Conservation (phyloP, 2,888 invertebrate genomes). For the Tholera decimalis region DNA sequence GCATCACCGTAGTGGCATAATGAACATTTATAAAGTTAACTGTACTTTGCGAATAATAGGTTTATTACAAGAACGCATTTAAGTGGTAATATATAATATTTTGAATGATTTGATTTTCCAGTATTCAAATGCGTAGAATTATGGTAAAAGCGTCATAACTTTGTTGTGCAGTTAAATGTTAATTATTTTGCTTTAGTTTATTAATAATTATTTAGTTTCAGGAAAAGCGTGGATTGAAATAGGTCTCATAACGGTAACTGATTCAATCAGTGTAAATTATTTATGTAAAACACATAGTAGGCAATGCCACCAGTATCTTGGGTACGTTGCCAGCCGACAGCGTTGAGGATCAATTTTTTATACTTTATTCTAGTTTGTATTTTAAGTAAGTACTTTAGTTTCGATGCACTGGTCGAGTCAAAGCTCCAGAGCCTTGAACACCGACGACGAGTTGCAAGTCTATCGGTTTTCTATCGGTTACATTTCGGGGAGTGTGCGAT, state of each 20-base stretch:
- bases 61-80: not conserved
- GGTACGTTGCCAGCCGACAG: no score
- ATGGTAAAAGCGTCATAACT: conserved; percentile 17
- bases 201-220: not conserved
- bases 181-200: conserved; percentile 1
- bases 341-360: no score
- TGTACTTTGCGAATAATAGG: not conserved
- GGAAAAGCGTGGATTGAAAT: conserved; percentile 3
- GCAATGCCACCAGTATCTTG: no score
- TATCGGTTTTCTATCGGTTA: no score
- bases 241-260: not conserved
- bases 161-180: conserved; percentile 20
- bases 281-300: no score
- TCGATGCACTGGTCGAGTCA: no score
- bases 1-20: not conserved
- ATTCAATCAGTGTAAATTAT: not conserved
- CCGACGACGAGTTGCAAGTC: no score
- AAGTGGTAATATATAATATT: not conserved
- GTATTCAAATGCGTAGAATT: conserved; percentile 4
- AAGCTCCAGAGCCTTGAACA: no score
- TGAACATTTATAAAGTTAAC: not conserved
- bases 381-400: no score
- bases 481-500: no score
- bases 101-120: conserved; percentile 1
- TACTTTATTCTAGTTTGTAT: no score